Base-by-base conservation (phyloP, 1,140 invertebrate genomes). In the Neodiprion virginianus region DNA sequence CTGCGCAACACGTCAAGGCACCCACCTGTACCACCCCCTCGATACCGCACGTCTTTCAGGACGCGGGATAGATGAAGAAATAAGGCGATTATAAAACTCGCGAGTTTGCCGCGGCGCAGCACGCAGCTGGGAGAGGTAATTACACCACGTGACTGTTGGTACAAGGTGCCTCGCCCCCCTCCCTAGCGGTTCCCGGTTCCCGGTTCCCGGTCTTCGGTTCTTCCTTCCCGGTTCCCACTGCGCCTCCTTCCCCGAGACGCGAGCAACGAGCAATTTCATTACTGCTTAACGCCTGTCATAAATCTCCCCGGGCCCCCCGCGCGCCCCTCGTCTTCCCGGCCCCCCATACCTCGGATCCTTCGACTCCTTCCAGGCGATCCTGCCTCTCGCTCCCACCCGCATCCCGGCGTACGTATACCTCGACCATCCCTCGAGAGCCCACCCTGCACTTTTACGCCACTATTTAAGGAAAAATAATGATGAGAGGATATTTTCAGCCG, bases 181-280 rank as follows among this genome's bases (percentile, higher is more conserved):
- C 74, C 66, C 17, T 21, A 21, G 17, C 17, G 17, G 17, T 21
- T 28, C 61, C 71, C 75, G 71, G 48, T 74, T 73, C 65, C 66
- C 17, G 75, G 67, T 50, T 28, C 71, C 67, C 74, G 73, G 70
- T 21, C 70, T 48, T 49, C 75, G 75, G 69, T 75, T 73, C 75
- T 73, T 74, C 75, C 75, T 67, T 68, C 76, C 69, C 70, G 67
- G 70, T 71, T 78, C 75, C 74, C 71, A 69, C 79, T 81, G 79
- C 80, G 78, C 76, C 68, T 28, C 74, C 79, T 77, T 76, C 78
- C 80, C 79, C 75, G 79, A 85, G 82, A 85, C 86, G 85, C 86
- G 85, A 86, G 86, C 86, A 88, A 87, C 86, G 87, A 88, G 87
- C 87, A 88, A 88, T 88, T 88, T 88, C 87, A 87, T 88, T 88